Conservation (phyloP, 2,888 invertebrate genomes). For the Dynastes maya region DNA sequence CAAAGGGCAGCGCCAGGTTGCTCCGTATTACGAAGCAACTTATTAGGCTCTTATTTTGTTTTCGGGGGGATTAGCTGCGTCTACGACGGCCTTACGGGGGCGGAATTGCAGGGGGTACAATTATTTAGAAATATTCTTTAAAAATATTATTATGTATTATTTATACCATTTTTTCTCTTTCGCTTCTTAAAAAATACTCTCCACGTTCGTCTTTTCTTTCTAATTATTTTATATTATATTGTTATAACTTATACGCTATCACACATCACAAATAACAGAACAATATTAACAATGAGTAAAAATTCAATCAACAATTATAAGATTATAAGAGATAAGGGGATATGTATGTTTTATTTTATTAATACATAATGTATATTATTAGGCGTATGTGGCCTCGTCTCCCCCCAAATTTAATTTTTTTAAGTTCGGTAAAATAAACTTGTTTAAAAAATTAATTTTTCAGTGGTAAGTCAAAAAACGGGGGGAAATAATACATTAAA, state of each 20-base stretch:
- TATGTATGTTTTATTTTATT: slow-evolving; percentile 69
- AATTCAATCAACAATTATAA: slow-evolving; percentile 70
- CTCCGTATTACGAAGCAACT: slow-evolving; percentile 36
- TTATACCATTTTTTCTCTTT: slow-evolving; percentile 27
- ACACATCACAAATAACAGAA: slow-evolving; percentile 69
- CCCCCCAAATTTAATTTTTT: not conserved
- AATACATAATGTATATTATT: slow-evolving; percentile 7
- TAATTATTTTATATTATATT: slow-evolving; percentile 9
- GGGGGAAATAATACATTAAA: not conserved
- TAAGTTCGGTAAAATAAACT: too few species aligned
- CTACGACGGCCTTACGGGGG: slow-evolving; percentile 54
- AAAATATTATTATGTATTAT: slow-evolving; percentile 34
- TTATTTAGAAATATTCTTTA: slow-evolving; percentile 56
- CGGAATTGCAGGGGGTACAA: not conserved
- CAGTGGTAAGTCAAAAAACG: not conserved
- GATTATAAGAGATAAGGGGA: slow-evolving; percentile 63
- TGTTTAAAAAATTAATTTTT: too few species aligned
- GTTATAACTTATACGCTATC: slow-evolving; percentile 68
- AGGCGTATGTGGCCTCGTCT: not conserved
- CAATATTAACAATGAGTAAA: slow-evolving; percentile 70
- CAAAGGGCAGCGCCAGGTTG: not conserved
- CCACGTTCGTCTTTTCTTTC: slow-evolving; percentile 53
- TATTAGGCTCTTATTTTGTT: not conserved
- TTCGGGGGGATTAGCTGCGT: slow-evolving; percentile 42
- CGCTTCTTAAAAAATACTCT: slow-evolving; percentile 62